Percentiles rank a stretch among this genome's conserved stretches.
phyloP scores from a whole-genome alignment of 2,888 invertebrate species.

The Sussaba pulchella region DNA sequence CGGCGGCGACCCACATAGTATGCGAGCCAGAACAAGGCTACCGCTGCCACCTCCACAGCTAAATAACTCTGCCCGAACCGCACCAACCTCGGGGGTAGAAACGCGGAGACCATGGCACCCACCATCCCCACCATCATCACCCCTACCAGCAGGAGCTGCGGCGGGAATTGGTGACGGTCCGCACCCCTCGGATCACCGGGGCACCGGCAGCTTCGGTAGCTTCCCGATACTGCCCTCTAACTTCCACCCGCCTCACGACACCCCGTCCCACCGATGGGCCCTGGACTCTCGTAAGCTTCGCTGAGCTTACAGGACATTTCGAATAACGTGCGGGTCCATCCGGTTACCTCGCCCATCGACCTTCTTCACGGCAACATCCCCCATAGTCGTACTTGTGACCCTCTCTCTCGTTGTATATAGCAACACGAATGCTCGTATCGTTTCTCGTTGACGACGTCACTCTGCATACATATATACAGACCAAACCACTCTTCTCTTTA shows the following conservation, averaged over 20 bases:
- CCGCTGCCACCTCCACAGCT: constrained; percentile 66
- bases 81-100: constrained; percentile 32
- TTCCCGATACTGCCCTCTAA: constrained; percentile 38
- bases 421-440: constrained; percentile 22
- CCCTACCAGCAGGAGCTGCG: neutral
- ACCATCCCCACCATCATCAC: neutral
- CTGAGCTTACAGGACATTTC: constrained; percentile 63
- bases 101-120: constrained; percentile 57
- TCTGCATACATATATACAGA: neutral
- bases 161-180: constrained; percentile 28
- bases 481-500: neutral
- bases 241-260: constrained; percentile 56
- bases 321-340: constrained; percentile 56
- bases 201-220: constrained; percentile 28
- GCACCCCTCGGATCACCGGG: constrained; percentile 39
- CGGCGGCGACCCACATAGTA: constrained; percentile 79
- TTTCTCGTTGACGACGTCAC: neutral
- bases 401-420: neutral
- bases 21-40: constrained; percentile 78
- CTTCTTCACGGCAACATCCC: constrained; percentile 13
- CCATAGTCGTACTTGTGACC: constrained; percentile 1
- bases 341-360: constrained; percentile 19
- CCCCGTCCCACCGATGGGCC: constrained; percentile 30
- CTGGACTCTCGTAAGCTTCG: constrained; percentile 61
- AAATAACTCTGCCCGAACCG: constrained; percentile 75